Percentiles rank a stretch among this genome's conserved stretches.
Conservation (phyloP, 2,113 vertebrate genomes). For the Nicator chloris region DNA sequence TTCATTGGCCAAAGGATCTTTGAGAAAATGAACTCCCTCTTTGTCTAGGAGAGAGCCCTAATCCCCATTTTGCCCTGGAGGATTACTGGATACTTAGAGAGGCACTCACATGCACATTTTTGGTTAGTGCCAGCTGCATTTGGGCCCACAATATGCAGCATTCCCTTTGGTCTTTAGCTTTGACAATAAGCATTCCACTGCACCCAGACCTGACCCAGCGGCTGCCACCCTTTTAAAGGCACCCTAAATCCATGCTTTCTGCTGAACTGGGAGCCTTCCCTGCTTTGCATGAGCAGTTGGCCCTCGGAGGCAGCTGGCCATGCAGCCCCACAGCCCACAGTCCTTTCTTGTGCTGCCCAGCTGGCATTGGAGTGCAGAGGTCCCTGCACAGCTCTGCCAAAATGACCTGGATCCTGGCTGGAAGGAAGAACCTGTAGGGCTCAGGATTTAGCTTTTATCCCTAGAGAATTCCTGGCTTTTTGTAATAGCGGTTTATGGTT, state of each 20-base stretch:
- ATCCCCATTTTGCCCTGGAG: constrained; percentile 71
- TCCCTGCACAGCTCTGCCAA: background rate
- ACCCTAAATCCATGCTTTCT: background rate
- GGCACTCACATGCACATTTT: constrained; percentile 72
- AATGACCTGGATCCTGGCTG: background rate
- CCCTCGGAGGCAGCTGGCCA: background rate
- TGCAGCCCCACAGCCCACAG: background rate
- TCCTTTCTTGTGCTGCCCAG: background rate
- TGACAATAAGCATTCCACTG: constrained; percentile 52
- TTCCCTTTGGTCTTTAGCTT: constrained; percentile 51
- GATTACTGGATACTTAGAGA: constrained; percentile 75
- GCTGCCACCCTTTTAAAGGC: constrained; percentile 27
- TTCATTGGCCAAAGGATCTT: constrained; percentile 55
- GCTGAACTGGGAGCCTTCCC: background rate
- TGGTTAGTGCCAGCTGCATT: constrained; percentile 59
- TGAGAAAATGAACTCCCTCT: constrained; percentile 64
- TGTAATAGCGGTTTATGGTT: background rate
- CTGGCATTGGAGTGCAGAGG: accelerated
- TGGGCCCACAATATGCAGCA: constrained; percentile 31
- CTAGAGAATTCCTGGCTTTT: background rate
- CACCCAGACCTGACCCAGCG: background rate
- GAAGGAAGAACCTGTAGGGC: background rate
- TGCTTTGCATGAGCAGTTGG: background rate
- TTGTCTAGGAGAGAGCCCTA: constrained; percentile 65
- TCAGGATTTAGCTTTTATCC: background rate